These are phyloP conservation scores for Calliopum simillimum DNA, from an alignment of 2,888 invertebrate species.

Conservation along the genomic window DNA sequence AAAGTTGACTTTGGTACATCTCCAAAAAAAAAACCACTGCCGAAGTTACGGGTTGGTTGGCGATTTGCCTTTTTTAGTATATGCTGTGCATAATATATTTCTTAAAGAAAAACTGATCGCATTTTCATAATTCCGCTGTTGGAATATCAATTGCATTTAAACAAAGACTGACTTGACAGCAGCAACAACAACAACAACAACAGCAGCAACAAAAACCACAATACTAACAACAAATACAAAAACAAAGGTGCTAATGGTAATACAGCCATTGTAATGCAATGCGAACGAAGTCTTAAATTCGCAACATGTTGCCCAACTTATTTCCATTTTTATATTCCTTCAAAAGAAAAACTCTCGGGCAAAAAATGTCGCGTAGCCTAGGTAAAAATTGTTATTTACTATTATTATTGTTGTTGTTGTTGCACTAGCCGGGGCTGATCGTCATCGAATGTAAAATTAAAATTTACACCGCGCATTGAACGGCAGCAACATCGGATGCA, in stretches of 20 bases:
- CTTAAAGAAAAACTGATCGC: too few relatives aligned
- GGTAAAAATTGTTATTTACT: neutral
- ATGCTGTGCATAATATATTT: too few relatives aligned
- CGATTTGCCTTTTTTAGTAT: too few relatives aligned
- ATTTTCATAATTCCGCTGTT: too few relatives aligned
- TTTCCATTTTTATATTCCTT: slow-evolving; percentile 15
- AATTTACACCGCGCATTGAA: slow-evolving; percentile 28
- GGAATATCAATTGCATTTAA: too few relatives aligned
- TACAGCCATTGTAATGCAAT: slow-evolving; percentile 21
- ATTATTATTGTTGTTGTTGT: slow-evolving; percentile 1
- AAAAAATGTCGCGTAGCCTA: neutral
- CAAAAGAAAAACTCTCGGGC: neutral
- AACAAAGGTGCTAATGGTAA: slow-evolving; percentile 32
- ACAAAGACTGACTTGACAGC: too few relatives aligned
- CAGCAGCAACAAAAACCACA: too few relatives aligned
- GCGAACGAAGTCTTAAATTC: slow-evolving; percentile 4
- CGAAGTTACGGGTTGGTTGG: too few relatives aligned
- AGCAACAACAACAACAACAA: too few relatives aligned
- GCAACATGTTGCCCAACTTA: slow-evolving; percentile 15
- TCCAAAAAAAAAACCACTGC: too few relatives aligned
- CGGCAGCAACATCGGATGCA: neutral
- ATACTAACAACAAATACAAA: too few relatives aligned
- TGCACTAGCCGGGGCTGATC: neutral
- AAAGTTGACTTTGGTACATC: too few relatives aligned
- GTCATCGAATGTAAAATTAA: slow-evolving; percentile 23